Conservation (phyloP, 2,113 vertebrate genomes). For the Vulpes vulpes region DNA sequence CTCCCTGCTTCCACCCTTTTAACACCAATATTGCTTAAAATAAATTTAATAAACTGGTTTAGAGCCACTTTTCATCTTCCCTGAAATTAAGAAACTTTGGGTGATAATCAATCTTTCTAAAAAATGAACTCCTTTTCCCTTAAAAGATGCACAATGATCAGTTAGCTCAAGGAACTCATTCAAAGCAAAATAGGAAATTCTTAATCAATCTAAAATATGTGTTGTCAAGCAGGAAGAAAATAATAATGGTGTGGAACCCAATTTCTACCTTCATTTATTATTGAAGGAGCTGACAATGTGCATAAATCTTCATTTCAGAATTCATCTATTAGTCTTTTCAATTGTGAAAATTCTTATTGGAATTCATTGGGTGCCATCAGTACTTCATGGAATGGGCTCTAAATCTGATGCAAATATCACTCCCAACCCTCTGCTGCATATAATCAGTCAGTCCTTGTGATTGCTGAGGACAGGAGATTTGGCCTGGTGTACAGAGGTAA, state of each 20-base stretch:
- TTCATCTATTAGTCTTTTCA: conserved; percentile 70
- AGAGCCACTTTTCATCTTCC: conserved; percentile 51
- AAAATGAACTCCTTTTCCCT: conserved; percentile 44
- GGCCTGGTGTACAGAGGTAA: background rate
- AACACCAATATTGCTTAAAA: conserved; percentile 36
- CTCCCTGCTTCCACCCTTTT: background rate
- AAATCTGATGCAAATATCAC: conserved; percentile 36
- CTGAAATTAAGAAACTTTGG: conserved; percentile 50
- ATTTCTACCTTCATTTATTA: conserved; percentile 75
- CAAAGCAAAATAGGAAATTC: conserved; percentile 55
- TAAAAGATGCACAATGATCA: conserved; percentile 56
- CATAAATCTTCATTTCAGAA: conserved; percentile 75
- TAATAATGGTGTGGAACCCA: conserved; percentile 64
- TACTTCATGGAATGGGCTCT: conserved; percentile 14
- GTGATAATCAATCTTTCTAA: conserved; percentile 49
- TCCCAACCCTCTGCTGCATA: background rate
- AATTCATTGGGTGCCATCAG: conserved; percentile 51
- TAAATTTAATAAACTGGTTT: conserved; percentile 53
- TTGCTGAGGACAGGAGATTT: background rate
- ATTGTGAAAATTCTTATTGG: conserved; percentile 72
- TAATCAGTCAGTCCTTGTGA: background rate
- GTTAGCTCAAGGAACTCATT: conserved; percentile 60
- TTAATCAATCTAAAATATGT: conserved; percentile 70
- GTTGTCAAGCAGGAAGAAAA: conserved; percentile 61
- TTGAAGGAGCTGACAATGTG: conserved; percentile 63